A percentile compares a stretch with the other conserved stretches of the same genome.
phyloP scores from a whole-genome alignment of 2,888 invertebrate species.

The Hyppa rectilinea region DNA sequence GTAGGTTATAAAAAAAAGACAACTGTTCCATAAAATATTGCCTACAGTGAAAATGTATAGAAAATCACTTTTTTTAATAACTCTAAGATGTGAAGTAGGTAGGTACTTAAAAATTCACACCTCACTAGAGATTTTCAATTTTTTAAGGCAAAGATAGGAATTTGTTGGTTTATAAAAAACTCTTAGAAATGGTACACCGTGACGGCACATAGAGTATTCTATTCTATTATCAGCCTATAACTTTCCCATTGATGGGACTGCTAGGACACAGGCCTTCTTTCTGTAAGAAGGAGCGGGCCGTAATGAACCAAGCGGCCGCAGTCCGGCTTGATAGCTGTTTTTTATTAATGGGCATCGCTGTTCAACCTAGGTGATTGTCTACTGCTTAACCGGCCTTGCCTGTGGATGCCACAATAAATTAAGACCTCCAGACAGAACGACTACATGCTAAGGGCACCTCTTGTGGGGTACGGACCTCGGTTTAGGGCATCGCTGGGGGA shows the following conservation, averaged over 20 bases:
- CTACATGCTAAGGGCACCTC: no score
- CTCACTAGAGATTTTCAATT: not conserved
- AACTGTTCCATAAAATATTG: not conserved
- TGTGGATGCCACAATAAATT: no score
- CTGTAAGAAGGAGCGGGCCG: no score
- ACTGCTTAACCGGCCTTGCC: no score
- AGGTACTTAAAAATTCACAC: not conserved
- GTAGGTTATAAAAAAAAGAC: not conserved
- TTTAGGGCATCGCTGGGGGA: no score
- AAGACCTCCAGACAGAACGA: no score
- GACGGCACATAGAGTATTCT: not conserved
- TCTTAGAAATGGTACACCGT: not conserved
- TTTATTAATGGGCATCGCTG: no score
- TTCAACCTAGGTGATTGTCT: no score
- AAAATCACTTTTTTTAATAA: not conserved
- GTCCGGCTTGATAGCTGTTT: not conserved
- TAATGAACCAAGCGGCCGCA: not conserved
- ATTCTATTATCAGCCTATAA: not conserved
- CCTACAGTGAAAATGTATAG: not conserved
- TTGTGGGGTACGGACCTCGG: no score
- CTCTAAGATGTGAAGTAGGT: not conserved
- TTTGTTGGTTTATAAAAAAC: not conserved
- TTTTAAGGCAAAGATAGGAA: no score
- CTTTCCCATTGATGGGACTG: not conserved
- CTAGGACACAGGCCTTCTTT: not conserved